Evolutionary conservation across 2,888 invertebrate species (phyloP), one percentile per base, ranked within the genome.

Genomic region (Noctua janthe): DNA sequence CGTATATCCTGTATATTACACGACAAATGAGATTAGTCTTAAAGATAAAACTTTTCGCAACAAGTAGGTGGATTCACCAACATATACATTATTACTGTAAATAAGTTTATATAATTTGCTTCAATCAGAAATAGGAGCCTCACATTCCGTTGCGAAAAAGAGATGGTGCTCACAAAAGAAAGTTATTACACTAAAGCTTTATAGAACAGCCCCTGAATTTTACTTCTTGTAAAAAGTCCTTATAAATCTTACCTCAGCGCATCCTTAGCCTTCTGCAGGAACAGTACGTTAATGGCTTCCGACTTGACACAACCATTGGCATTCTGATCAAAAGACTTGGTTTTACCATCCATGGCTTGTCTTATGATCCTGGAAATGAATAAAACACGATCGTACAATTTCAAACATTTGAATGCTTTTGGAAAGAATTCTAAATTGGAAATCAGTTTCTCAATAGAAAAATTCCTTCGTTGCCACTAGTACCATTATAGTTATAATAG

Each of bases 241-340:
- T 13, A 15, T 17, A 20, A 29, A 39, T 78, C 67, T 43, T 88
- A 95, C 95, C 96, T 96, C 54, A 97, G 96, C 1, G 98, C 98
- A 90, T 97, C 94, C 71, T 97, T 96, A 54, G 97, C 97, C 90
- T 97, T 98, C 93, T 99, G 98, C 8, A 99, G 92, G 80, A 98
- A 97, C 20, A 98, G 87, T 1, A 97, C 97, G 71, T 97, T 97
- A 10, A 98, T 94, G 0, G 98, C 97, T 94, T 99, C 99, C 67
- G 98, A 98, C 74, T 98, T 97, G 0, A 97, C 98, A 90, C 98
- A 98, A 0, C 99, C 99, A 89, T 98, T 97, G 4, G 98, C 98
- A 76, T 98, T 97, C 73, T 97, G 97, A 94, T 99, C 99, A 93
- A 99, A 99, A 0, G 98, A 98, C 90, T 98, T 98, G 90, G 99